A percentile compares a stretch with the other conserved stretches of the same genome.
phyloP scores from a whole-genome alignment of 2,888 invertebrate species.

The Eupithecia abbreviata region DNA sequence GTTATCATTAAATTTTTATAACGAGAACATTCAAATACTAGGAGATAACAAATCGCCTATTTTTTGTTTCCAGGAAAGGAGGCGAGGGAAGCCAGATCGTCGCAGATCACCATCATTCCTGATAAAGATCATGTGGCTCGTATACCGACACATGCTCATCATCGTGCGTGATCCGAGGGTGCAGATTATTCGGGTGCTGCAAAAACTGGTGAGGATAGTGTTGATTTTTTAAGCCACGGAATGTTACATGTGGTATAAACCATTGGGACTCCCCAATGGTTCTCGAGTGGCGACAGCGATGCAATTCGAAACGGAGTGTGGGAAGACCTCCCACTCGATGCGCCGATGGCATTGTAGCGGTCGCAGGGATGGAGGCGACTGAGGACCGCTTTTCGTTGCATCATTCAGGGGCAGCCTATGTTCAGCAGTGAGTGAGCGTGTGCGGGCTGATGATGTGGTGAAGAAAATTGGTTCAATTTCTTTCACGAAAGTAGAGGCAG shows the following conservation, averaged over 20 bases:
- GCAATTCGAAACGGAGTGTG: too few species aligned
- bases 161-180: conserved; percentile 91
- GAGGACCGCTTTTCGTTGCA: too few species aligned
- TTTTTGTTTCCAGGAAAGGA: conserved; percentile 53
- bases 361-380: too few species aligned
- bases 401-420: too few species aligned
- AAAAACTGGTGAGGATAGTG: conserved; percentile 90
- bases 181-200: conserved; percentile 89
- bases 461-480: not conserved
- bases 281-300: too few species aligned
- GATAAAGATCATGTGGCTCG: conserved; percentile 89
- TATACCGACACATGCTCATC: conserved; percentile 89
- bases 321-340: too few species aligned
- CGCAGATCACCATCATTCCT: conserved; percentile 87
- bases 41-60: not conserved
- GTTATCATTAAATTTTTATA: too few species aligned
- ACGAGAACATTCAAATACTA: too few species aligned
- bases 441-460: not conserved
- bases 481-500: conserved; percentile 33
- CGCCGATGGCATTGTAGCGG: too few species aligned
- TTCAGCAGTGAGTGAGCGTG: too few species aligned
- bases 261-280: too few species aligned
- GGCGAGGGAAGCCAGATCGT: conserved; percentile 49
- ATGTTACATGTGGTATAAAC: too few species aligned
- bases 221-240: not conserved